phyloP scores from a whole-genome alignment of 2,797 vertebrate species.

The Mareca penelope region DNA sequence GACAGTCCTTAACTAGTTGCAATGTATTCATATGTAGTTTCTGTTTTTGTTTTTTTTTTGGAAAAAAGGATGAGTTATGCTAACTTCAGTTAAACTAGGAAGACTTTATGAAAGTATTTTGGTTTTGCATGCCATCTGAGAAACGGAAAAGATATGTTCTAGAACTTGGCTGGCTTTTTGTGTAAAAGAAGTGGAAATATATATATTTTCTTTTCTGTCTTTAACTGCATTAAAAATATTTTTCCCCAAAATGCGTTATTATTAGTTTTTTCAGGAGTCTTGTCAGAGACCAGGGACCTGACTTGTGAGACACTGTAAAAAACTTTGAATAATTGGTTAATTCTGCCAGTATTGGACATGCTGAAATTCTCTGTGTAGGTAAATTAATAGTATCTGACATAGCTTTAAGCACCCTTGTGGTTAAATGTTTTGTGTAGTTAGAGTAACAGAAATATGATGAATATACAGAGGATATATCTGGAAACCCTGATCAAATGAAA shows the following conservation, averaged over 20 bases:
- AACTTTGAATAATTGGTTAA: background rate
- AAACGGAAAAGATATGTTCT: background rate
- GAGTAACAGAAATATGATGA: background rate
- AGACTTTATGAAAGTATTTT: background rate
- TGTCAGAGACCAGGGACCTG: background rate
- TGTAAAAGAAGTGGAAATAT: background rate
- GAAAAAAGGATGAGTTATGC: background rate
- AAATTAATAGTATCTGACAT: background rate
- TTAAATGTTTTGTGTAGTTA: background rate
- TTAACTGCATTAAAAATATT: background rate
- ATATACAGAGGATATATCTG: background rate
- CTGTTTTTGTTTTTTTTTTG: background rate
- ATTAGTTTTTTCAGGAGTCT: background rate
- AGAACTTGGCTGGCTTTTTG: background rate
- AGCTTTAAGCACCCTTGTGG: background rate
- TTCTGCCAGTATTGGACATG: background rate
- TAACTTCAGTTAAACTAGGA: background rate
- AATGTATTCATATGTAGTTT: background rate
- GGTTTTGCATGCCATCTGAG: background rate
- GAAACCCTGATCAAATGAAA: background rate
- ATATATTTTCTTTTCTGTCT: background rate
- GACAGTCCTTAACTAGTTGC: background rate
- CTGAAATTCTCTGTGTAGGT: background rate
- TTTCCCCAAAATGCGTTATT: background rate
- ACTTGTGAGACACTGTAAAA: background rate